A percentile compares a stretch with the other conserved stretches of the same genome.
Conservation (phyloP, 2,797 vertebrate species). For the Cacajao melanocephalus region DNA sequence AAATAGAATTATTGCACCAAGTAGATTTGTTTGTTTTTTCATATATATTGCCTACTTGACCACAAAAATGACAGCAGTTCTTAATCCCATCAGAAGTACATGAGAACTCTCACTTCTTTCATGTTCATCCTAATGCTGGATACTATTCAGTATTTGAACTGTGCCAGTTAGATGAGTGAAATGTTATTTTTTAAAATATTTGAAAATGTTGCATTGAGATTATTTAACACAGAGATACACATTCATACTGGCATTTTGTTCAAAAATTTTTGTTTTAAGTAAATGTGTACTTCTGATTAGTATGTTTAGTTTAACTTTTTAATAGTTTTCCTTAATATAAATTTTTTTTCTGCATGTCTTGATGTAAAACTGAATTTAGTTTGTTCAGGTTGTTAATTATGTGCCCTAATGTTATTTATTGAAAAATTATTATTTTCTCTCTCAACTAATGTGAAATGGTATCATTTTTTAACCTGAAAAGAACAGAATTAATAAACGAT, state of each 20-base stretch:
- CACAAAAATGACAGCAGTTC: not conserved
- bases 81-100: not conserved
- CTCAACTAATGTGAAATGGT: not conserved
- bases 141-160: not conserved
- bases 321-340: not conserved
- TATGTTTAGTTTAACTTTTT: not conserved
- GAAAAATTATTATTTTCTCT: not conserved
- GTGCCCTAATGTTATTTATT: not conserved
- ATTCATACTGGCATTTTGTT: not conserved
- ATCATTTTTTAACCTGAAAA: not conserved
- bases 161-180: not conserved
- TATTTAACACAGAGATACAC: not conserved
- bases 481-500: not conserved
- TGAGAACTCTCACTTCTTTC: not conserved
- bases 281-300: not conserved
- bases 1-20: not conserved
- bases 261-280: not conserved
- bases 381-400: not conserved
- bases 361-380: not conserved
- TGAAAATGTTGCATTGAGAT: not conserved
- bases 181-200: not conserved
- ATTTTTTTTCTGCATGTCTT: not conserved
- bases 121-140: not conserved
- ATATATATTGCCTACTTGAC: not conserved
- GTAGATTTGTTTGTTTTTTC: not conserved